Evolutionary conservation across 1,140 invertebrate species (phyloP), one percentile per base, ranked within the genome.

Genomic region (Carposina sasakii): DNA sequence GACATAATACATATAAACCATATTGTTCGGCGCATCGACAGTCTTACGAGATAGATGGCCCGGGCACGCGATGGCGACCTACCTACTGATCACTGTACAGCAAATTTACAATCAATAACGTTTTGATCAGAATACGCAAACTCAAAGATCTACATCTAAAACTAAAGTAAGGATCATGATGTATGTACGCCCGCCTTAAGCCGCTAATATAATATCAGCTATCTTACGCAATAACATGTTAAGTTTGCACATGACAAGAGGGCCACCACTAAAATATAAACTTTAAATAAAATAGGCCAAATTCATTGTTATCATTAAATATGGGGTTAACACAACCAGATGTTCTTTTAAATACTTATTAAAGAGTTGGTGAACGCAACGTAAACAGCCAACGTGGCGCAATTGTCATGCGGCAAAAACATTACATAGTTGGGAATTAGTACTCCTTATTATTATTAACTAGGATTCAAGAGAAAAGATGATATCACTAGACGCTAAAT

Each of bases 71-170:
- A 57, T 64, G 62, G 63, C 60, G 54, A 44, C 57, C 54, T 28
- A 47, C 52, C 59, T n/a, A 62, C 54, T 57, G 36, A 57, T 68
- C 62, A 73, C 68, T 83, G 71, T 83, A 81, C 76, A 81, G 58
- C 63, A 74, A 73, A 83, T 81, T 79, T 83, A 83, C 77, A 79
- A 77, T 71, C 75, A 76, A n/a, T n/a, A n/a, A n/a, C n/a, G 74
- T 64, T 78, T 77, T 73, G 76, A 76, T 78, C 75, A 72, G 67
- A 69, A 77, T 76, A 76, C 69, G 67, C 70, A 77, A 79, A 76
- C 76, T 81, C 70, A 79, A 77, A 71, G 59, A 70, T 74, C 71
- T 76, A 76, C 40, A 71, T 70, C 71, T 81, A 79, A 71, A 72
- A 70, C 71, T 68, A 66, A 71, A 64, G 63, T 77, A 77, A 76